Evolutionary conservation across 2,113 vertebrate species (phyloP).

Genomic region (Colaptes auratus): DNA sequence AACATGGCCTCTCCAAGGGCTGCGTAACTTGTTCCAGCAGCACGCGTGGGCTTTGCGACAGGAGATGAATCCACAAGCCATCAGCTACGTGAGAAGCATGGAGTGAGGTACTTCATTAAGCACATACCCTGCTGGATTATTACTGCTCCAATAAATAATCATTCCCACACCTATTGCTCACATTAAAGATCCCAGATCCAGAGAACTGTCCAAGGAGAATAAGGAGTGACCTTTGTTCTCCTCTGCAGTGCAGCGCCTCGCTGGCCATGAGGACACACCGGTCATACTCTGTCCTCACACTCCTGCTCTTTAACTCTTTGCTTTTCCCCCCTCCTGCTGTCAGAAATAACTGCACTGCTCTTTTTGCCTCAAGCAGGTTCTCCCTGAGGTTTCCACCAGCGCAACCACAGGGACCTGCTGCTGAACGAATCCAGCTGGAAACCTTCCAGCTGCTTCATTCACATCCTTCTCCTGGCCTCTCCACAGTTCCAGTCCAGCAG

Average conservation of each 20-base stretch:
- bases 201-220: neutral
- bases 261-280: neutral
- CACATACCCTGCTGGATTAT: neutral
- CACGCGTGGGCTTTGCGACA: neutral
- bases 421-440: neutral
- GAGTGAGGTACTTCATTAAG: neutral
- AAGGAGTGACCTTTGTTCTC: neutral
- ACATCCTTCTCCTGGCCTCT: neutral
- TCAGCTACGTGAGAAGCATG: neutral
- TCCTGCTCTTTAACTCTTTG: conserved; percentile 8
- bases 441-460: neutral
- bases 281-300: neutral
- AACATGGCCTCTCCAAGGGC: neutral
- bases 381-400: neutral
- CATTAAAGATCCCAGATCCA: neutral
- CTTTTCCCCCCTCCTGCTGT: neutral
- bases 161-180: neutral
- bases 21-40: fast-evolving
- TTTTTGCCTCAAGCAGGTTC: neutral
- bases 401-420: neutral
- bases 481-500: neutral
- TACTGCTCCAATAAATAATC: neutral
- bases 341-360: conserved; percentile 8
- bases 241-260: neutral
- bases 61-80: neutral